phyloP scores from a whole-genome alignment of 2,888 invertebrate genomes.

The Orthonevra nobilis region DNA sequence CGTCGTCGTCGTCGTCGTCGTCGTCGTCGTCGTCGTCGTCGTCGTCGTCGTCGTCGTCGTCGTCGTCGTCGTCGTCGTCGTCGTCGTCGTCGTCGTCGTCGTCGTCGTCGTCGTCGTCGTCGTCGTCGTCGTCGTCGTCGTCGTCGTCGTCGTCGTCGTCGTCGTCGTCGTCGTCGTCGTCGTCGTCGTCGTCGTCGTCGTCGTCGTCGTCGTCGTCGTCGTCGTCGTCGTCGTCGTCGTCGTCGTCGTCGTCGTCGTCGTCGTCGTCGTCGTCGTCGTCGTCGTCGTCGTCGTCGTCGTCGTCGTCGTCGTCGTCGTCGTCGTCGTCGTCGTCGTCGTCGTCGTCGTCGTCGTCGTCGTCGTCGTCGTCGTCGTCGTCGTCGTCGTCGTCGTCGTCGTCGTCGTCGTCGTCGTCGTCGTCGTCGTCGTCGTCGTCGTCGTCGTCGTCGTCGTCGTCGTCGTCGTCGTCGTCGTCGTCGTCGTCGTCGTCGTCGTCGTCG shows the following conservation, averaged over 20 bases:
- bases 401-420: neutral
- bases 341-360: conserved; percentile 10
- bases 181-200: conserved; percentile 6
- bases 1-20: neutral
- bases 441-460: conserved; percentile 13
- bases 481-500: conserved; percentile 6
- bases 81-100: conserved; percentile 5
- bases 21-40: conserved; percentile 10
- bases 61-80: neutral
- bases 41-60: conserved; percentile 16
- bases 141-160: conserved; percentile 6
- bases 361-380: conserved; percentile 7
- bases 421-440: conserved; percentile 12
- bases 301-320: conserved; percentile 20
- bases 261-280: neutral
- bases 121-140: neutral
- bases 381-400: conserved; percentile 4
- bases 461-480: neutral
- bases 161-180: conserved; percentile 7
- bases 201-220: neutral
- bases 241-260: conserved; percentile 13
- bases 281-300: conserved; percentile 6
- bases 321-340: neutral
- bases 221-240: conserved; percentile 13
- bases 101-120: conserved; percentile 18